Evolutionary conservation across 1,140 invertebrate species (phyloP).

Genomic region (Araneus ventricosus): DNA sequence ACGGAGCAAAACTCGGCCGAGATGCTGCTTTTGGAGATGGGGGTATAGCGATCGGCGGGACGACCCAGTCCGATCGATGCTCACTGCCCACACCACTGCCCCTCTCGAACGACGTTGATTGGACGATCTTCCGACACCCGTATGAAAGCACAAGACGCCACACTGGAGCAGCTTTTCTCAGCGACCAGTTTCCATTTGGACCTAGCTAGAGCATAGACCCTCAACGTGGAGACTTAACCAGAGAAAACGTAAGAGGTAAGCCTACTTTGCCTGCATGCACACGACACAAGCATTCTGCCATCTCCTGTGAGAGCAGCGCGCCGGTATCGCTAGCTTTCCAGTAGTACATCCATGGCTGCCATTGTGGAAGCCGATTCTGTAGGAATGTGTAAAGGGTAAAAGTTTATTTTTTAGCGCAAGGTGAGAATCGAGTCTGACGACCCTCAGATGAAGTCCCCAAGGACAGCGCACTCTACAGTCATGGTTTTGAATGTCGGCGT

Average conservation of each 20-base stretch:
- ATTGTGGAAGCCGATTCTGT: neutral
- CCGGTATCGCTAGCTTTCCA: neutral
- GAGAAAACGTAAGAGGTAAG: conserved; percentile 58
- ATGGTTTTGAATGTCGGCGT: neutral
- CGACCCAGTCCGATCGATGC: conserved; percentile 68
- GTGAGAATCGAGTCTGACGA: conserved; percentile 23
- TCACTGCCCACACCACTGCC: conserved; percentile 52
- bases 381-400: neutral
- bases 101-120: conserved; percentile 54
- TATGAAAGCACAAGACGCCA: conserved; percentile 70
- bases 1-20: conserved; percentile 73
- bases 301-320: neutral
- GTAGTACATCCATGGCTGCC: neutral
- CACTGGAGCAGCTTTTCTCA: conserved; percentile 19
- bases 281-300: neutral
- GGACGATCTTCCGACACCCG: conserved; percentile 65
- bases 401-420: conserved; percentile 41
- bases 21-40: conserved; percentile 57
- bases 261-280: conserved; percentile 68
- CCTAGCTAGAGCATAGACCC: conserved; percentile 54
- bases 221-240: neutral
- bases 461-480: conserved; percentile 32
- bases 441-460: conserved; percentile 47
- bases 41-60: conserved; percentile 71
- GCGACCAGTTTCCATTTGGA: conserved; percentile 69